phyloP scores from a whole-genome alignment of 2,113 vertebrate genomes.

The Polypterus senegalus region DNA sequence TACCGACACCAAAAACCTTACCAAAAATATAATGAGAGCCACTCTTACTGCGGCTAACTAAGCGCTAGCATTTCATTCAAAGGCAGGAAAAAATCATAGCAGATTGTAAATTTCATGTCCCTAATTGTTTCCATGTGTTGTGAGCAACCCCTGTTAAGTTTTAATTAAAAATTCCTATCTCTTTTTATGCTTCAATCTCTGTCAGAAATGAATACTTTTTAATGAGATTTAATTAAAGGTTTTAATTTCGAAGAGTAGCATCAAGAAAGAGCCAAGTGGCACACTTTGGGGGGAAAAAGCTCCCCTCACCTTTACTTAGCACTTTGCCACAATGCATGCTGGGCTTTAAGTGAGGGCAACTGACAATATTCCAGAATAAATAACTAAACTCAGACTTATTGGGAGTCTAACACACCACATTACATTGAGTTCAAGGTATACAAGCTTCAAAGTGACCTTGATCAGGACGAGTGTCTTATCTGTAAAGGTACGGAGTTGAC shows the following conservation, averaged over 20 bases:
- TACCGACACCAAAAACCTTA: constrained; percentile 6
- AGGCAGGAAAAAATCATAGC: constrained; percentile 32
- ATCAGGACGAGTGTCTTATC: no score
- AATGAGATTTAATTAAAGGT: constrained; percentile 1
- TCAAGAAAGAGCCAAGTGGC: no score
- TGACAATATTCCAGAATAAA: background rate
- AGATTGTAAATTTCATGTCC: constrained; percentile 44
- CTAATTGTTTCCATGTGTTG: constrained; percentile 46
- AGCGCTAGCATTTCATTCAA: constrained; percentile 23
- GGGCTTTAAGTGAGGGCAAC: background rate
- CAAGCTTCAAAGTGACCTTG: no score
- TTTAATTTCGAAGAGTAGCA: background rate
- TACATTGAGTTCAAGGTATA: no score
- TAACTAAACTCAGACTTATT: no score
- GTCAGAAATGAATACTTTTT: constrained; percentile 8
- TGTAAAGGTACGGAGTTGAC: no score
- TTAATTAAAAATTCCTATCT: constrained; percentile 39
- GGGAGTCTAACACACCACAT: no score
- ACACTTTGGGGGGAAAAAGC: no score
- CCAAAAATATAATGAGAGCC: constrained; percentile 18
- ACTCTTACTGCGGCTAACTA: background rate
- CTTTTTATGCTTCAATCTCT: constrained; percentile 12
- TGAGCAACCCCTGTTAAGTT: constrained; percentile 39
- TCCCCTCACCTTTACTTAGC: no score
- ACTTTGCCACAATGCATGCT: background rate